Evolutionary conservation across 2,797 vertebrate genomes (phyloP), one percentile per base, ranked within the genome.

Genomic region (Anguilla pacifica): DNA sequence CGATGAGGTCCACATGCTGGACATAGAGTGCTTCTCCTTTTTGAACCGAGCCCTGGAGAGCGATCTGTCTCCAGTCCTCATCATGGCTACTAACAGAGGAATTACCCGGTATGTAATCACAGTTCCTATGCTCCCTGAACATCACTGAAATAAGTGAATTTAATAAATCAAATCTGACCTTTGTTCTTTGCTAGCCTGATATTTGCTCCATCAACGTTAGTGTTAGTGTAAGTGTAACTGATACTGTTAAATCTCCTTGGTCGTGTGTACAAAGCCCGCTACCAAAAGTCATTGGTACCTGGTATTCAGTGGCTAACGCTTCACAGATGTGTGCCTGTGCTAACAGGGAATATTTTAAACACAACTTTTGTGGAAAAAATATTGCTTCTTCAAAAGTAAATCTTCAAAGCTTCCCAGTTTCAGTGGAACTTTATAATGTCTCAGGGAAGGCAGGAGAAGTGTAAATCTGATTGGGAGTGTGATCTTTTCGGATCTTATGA

Each of bases 1-100:
- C 1, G 98, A 99, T 0, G 98, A 99, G 93, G 98, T 99, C 11
- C 98, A 99, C 88, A 99, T 99, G 98, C 91, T 99, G 94, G 98
- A 99, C 91, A 99, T 99, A n/a, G 98, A 99, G 94, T 98, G 98
- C 88, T 99, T 99, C 90, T 99, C 98, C 0, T 99, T 98, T 92
- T 95, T 99, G 88, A 99, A 99, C 93, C 97, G 98, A 0, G 98
- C 98, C 6, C 93, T 99, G 91, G 98, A 99, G 94, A 99, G 96
- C 1, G 98, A 99, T 94, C 95, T 99, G 94, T 97, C 98, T 0
- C 98, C 98, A 0, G 97, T 99, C 39, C 97, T 99, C 89, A 98
- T 99, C 90, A 98, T 99, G 97, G 98, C 98, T 89, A 99, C 98
- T n/a, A 99, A 99, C 94, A 94, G 98, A 51, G 98, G 98, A 92